These are phyloP conservation scores for Apis mellifera DNA, from an alignment of 1,140 invertebrate species.

Conservation along the genomic window DNA sequence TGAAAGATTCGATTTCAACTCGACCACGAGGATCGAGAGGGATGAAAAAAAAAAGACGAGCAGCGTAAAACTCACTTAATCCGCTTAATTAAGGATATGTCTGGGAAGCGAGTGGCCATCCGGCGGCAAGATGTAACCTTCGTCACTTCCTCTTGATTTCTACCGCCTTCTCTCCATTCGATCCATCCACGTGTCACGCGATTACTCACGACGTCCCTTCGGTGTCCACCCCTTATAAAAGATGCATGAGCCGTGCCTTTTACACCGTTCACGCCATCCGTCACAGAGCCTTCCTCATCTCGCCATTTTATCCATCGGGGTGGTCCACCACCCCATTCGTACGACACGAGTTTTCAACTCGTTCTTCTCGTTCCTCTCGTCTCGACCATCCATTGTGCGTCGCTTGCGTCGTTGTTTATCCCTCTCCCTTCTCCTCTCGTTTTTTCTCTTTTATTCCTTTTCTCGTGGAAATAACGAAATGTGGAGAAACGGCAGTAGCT, in stretches of 20 bases:
- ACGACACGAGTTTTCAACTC: background rate
- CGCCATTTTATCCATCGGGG: slow-evolving; percentile 22
- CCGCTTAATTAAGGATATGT: slow-evolving; percentile 47
- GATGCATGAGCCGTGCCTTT: slow-evolving; percentile 54
- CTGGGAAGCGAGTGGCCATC: background rate
- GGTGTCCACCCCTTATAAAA: slow-evolving; percentile 58
- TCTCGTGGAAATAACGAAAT: background rate
- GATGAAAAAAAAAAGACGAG: too few species aligned
- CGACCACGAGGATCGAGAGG: background rate
- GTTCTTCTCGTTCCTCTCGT: too few species aligned
- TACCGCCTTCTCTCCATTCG: background rate
- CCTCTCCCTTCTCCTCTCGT: too few species aligned
- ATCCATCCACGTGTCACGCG: slow-evolving; percentile 25
- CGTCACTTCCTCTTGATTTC: slow-evolving; percentile 28
- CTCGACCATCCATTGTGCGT: background rate
- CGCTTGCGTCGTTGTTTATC: slow-evolving; percentile 2
- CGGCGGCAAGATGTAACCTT: slow-evolving; percentile 6
- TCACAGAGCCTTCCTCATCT: slow-evolving; percentile 43
- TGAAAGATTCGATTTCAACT: too few species aligned
- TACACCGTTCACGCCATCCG: slow-evolving; percentile 31
- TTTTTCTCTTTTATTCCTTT: background rate
- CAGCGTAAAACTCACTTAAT: slow-evolving; percentile 1
- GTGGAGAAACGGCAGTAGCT: background rate
- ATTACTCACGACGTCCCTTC: slow-evolving; percentile 40
- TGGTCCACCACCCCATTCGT: background rate